Evolutionary conservation across 2,888 invertebrate genomes (phyloP), one percentile per base, ranked within the genome.

Genomic region (Saturnia pavonia): DNA sequence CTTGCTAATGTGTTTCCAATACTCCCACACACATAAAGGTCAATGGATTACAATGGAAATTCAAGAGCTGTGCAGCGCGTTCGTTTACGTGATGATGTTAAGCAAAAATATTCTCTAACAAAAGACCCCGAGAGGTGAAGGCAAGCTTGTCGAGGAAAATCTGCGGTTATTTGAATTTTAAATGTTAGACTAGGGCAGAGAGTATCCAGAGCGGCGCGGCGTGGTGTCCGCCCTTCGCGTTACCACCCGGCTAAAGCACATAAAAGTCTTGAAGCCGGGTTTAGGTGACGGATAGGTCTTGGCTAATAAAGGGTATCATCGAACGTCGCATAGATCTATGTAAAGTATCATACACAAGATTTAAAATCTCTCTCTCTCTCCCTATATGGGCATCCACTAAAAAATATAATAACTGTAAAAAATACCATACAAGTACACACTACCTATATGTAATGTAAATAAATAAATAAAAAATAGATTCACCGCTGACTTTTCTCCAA

Each of bases 141-240:
- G 71, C 68, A 81, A 85, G 80, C 83, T 84, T 75, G 78, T 77
- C 78, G 78, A 77, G 77, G 75, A 80, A 81, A 86, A 82, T 84
- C 75, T 81, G 82, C 75, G 79, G 81, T 78, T 83, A 85, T 86
- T 86, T 85, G 83, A 87, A 88, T 87, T 88, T 88, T 79, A 88
- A 89, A 88, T 88, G 82, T 77, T 79, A 83, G 22, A 42, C 67
- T 22, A 40, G 34, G 27, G 22, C 22, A 69, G 65, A 80, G 77
- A 83, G 80, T 77, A 80, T 77, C 81, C 78, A 81, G 81, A 82
- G 77, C 77, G 82, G 81, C 74, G 73, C 54, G 51, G 51, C 19
- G 9, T n/a, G n/a, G n/a, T n/a, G n/a, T n/a, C 54, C 54, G 54
- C 8, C 76, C 71, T 74, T 76, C 76, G 80, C 79, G 84, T 84